Base-by-base conservation (phyloP, 1,140 invertebrate species). In the Saccostrea echinata region DNA sequence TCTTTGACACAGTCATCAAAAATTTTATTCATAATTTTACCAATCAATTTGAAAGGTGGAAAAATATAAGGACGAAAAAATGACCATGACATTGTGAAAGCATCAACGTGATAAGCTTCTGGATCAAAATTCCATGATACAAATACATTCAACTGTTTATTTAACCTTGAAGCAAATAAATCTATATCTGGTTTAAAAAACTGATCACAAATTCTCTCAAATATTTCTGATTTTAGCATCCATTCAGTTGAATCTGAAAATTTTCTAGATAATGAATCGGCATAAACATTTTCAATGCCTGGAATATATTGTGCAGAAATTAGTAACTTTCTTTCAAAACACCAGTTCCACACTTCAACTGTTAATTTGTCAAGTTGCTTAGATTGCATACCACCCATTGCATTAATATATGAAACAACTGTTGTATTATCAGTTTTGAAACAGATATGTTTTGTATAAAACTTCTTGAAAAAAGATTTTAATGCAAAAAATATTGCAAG, bases 161-260 rank as follows among this genome's bases (percentile, higher is more conserved):
- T 90, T 16, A 85, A n/a, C 76, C 86, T 87, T n/a, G 84, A 84
- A 57, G 88, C 87, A 90, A 90, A 88, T 27, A 90, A 51, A 86
- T 91, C 57, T 52, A 88, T 86, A 83, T 87, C 30, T 64, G 87
- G 87, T 2, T 33, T 6, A 84, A 85, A 85, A 35, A 83, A 81
- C 18, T 88, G 57, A 11, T 16, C 27, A 64, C 55, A 86, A 27
- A 90, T n/a, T 43, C 68, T 85, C 16, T 82, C 8, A 87, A 91
- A 89, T 57, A 89, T 88, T 0, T 85, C 80, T 55, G 51, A 21
- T 24, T 88, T 88, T 57, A 88, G 55, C 51, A 43, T 80, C 86
- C 83, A 87, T 83, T 89, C 87, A 27, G 18, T 51, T 84, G 33
- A 51, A 57, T 82, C 85, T 24, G 11, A 30, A 80, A 87, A 89